A percentile compares a stretch with the other conserved stretches of the same genome.
Conservation (phyloP, 2,113 vertebrate species). For the Bos indicus region DNA sequence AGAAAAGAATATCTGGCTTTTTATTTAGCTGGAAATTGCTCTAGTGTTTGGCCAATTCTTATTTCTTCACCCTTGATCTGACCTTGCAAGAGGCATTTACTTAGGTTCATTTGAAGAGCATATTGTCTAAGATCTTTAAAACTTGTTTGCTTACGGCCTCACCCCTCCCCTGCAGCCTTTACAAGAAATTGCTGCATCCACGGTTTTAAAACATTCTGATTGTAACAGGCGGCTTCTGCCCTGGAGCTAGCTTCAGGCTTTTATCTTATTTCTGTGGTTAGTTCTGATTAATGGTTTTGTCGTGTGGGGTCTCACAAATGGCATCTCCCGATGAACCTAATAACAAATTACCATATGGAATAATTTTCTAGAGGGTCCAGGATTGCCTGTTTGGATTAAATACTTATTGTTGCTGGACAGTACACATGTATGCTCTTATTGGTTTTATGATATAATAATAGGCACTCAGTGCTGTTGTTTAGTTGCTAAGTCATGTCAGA, state of each 20-base stretch:
- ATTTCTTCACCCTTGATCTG: conserved; percentile 91
- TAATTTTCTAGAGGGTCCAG: conserved; percentile 34
- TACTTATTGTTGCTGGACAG: neutral
- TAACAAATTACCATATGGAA: conserved; percentile 70
- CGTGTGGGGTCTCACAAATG: conserved; percentile 64
- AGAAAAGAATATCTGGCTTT: conserved; percentile 83
- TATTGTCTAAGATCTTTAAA: conserved; percentile 79
- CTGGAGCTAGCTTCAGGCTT: conserved; percentile 46
- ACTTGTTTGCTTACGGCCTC: conserved; percentile 80
- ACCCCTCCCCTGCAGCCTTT: conserved; percentile 19
- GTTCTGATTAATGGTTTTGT: conserved; percentile 75
- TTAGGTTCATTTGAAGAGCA: conserved; percentile 81
- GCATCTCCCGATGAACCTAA: conserved; percentile 60
- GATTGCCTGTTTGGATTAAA: conserved; percentile 29
- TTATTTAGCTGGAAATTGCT: conserved; percentile 84
- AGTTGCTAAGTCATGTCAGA: neutral
- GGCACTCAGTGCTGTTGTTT: neutral
- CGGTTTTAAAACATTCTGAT: conserved; percentile 78
- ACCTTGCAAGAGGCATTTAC: conserved; percentile 86
- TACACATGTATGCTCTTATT: neutral
- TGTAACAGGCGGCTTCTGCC: conserved; percentile 65
- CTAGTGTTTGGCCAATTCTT: conserved; percentile 91
- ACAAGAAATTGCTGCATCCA: conserved; percentile 55
- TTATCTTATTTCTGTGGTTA: conserved; percentile 71
- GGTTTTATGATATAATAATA: conserved; percentile 18